Base-by-base conservation (phyloP, 2,888 invertebrate genomes). In the Oegoconia quadripuncta region DNA sequence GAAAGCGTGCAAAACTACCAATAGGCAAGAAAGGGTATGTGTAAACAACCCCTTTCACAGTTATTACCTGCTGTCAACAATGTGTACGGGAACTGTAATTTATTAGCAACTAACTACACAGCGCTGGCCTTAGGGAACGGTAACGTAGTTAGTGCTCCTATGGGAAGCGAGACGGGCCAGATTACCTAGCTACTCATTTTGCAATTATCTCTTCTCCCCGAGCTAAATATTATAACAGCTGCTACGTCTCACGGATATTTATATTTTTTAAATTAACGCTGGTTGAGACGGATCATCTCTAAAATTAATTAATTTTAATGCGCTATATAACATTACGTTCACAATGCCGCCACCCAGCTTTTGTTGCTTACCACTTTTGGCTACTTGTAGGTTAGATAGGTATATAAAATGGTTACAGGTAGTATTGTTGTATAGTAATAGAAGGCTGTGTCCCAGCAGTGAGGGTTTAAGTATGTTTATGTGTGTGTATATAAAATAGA, bases 261-360 rank as follows among this genome's bases (percentile, higher is more conserved):
- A 74, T 72, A 74, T 71, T 74, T 78, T 78, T 76, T 72, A 77
- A 77, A 76, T 75, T 63, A 67, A 45, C 55, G 56, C 53, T 50
- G 67, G 65, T 55, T 66, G 59, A 54, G 54, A 50, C 53, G 55
- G 59, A 69, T 68, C 63, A 63, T 61, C 55, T 34, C 20, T 23
- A 40, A 35, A n/a, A 31, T 27, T 28, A 22, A 28, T 33, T 38
- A 33, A 22, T 13, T 15, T 30, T 17, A 15, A 7, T 22, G n/a
- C n/a, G n/a, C n/a, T n/a, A n/a, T n/a, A n/a, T n/a, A n/a, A n/a
- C n/a, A n/a, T n/a, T n/a, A n/a, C n/a, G n/a, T n/a, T n/a, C n/a
- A n/a, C n/a, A n/a, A n/a, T n/a, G n/a, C n/a, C n/a, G n/a, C n/a
- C n/a, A n/a, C n/a, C n/a, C n/a, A n/a, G n/a, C n/a, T n/a, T n/a